Base-by-base conservation (phyloP, 2,888 invertebrate genomes). In the Platycheirus albimanus region DNA sequence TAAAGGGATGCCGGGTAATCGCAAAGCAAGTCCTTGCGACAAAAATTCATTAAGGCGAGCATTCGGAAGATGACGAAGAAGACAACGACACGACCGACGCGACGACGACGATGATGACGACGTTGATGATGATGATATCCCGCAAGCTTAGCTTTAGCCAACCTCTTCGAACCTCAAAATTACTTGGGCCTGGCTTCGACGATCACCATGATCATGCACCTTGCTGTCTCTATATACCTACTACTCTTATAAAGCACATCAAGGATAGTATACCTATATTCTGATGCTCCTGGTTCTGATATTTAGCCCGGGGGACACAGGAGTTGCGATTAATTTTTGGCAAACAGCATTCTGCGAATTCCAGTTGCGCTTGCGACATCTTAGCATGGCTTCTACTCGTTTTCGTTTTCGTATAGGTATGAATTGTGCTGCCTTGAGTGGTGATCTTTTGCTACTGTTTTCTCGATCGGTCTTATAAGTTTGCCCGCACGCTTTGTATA, bases 271-370 rank as follows among this genome's bases (percentile, higher is more conserved):
- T n/a, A n/a, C n/a, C n/a, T n/a, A n/a, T n/a, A n/a, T n/a, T n/a
- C 49, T 78, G 3, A 24, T 4, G 83, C 83, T 83, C 78, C 83
- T 83, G 83, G 83, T 83, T 83, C 74, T 83, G n/a, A n/a, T 78
- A 81, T 74, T 74, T 49, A 17, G 83, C 83, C 83, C 64, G 51
- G 56, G 83, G 78, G 72, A 74, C 36, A 49, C 56, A 69, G 51
- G 17, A 74, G 69, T 78, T 83, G 78, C 83, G 83, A 78, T 74
- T 78, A 83, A 83, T 74, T 83, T 83, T 83, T 72, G 83, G 78
- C 83, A 83, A 83, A 83, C 83, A 83, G 78, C 83, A 83, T 83
- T 83, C 83, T 83, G 45, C 69, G 74, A 83, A 83, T 83, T 83
- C 83, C 83, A 83, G 78, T 83, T 83, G 83, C 74, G 67, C 72